Base-by-base conservation (phyloP, 92 coral and sea anemone species). In the Hydrozoanthus gracilis region DNA sequence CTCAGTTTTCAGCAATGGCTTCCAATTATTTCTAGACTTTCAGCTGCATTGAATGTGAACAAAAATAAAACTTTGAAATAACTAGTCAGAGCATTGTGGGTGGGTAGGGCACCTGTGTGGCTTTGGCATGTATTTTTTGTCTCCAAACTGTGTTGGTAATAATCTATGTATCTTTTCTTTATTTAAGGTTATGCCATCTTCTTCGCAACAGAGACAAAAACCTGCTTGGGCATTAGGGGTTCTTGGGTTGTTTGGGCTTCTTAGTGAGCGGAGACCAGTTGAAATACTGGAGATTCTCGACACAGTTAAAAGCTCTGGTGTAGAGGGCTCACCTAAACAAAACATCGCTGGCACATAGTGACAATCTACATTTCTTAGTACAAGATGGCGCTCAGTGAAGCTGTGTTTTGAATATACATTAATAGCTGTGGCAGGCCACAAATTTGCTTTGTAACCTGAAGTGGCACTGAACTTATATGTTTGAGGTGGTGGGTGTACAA, bases 181-280 rank as follows among this genome's bases (percentile, higher is more conserved):
- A 51, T 71, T 17, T 17, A 48, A 94, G 98, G 88, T 94, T 39
- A 92, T 94, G 90, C 98, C 98, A 20, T 78, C 96, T 14, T 84
- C 95, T 52, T 89, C 98, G 7, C 83, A 54, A 10, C 86, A 94
- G 88, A 82, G 73, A 27, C 93, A 91, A 52, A 87, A 77, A 47
- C 92, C 98, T 6, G 58, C 93, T 51, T 94, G 98, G 98, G 90
- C 86, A 62, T 54, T 92, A 60, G 86, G 84, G 6, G 78, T 90
- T 6, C 87, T 87, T 56, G 94, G 95, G 1, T 85, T 94, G 52
- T 78, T 92, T 48, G 91, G 90, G 13, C 49, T 94, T 14, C 90
- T 94, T 62, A 64, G 76, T 88, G 78, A 50, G 74, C 73, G 50
- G 27, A 80, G 85, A 18, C 72, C 74, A 10, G 85, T 74, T 80